Evolutionary conservation across 2,113 vertebrate species (phyloP), one percentile per base, ranked within the genome.

Genomic region (Struthidea cinerea): DNA sequence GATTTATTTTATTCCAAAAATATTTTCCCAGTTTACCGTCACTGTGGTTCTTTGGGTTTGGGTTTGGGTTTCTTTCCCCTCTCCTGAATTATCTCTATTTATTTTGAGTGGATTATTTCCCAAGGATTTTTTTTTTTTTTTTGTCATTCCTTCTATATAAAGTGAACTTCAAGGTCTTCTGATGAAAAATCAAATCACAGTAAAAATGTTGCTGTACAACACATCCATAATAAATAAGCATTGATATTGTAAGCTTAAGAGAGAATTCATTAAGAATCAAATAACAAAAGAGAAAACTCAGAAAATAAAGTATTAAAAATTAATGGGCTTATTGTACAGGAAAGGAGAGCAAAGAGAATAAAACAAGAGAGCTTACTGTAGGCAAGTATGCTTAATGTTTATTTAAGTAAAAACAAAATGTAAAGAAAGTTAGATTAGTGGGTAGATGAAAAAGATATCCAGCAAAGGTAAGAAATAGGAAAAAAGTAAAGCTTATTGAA

Each of bases 261-360:
- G 92, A 96, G 96, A 97, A 96, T 97, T 97, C 96, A 96, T 97
- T 96, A 97, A 92, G 91, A 94, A 84, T 91, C 77, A 89, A 93
- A 93, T 93, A 96, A 97, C 92, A 96, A 97, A 96, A 91, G 88
- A 95, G 96, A 96, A 96, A 94, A 92, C 78, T 92, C 83, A 44
- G 91, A 95, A 97, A 97, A 97, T 92, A 96, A 90, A 95, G 82
- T 87, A 97, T 97, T 89, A 97, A 97, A 97, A 96, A 95, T 96
- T 97, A 97, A 97, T 97, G 75, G 68, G n/a, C 28, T 96, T 93
- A 96, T 96, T 96, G 91, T 95, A 91, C 71, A 84, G 93, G 88
- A 96, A 93, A 81, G 84, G 78, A 96, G 55, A 95, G 95, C 90
- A 97, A 97, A 97, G 96, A 94, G 95, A 96, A 97, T 97, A 96